These are phyloP conservation scores for Lycophotia porphyrea DNA, from an alignment of 2,888 invertebrate species.

Conservation along the genomic window DNA sequence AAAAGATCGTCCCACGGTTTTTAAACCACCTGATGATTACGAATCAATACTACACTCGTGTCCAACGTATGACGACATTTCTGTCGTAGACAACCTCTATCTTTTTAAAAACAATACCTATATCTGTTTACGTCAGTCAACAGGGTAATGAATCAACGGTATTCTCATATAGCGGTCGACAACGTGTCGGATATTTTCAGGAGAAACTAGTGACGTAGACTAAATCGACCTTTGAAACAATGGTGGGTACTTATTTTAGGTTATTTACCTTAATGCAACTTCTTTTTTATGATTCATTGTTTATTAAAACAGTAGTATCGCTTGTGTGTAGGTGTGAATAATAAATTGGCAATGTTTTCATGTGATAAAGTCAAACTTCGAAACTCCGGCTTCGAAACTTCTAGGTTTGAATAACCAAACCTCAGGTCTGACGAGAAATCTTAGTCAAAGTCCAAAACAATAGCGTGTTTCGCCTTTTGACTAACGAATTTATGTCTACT, in stretches of 20 bases:
- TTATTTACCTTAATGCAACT: constrained; percentile 17
- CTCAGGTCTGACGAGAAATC: too few relatives aligned
- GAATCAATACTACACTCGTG: constrained; percentile 8
- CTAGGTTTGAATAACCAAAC: too few relatives aligned
- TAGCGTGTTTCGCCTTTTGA: too few relatives aligned
- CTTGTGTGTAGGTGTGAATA: not conserved
- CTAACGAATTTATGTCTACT: too few relatives aligned
- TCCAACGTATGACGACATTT: not conserved
- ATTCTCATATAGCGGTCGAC: not conserved
- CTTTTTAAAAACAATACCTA: constrained; percentile 6
- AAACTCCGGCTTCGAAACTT: not conserved
- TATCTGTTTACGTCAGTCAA: constrained; percentile 35
- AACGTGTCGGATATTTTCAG: constrained; percentile 25
- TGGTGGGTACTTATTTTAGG: not conserved
- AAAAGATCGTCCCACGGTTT: not conserved
- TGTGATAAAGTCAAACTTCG: not conserved
- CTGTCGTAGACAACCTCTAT: constrained; percentile 2
- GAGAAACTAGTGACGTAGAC: constrained; percentile 21
- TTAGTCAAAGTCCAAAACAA: too few relatives aligned
- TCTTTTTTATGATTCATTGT: constrained; percentile 2
- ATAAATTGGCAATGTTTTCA: not conserved
- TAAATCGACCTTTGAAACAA: constrained; percentile 2
- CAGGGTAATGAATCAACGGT: constrained; percentile 25
- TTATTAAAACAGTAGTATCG: not conserved
- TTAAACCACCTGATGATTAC: not conserved